phyloP scores from a whole-genome alignment of 2,113 vertebrate species.

The Uropsilus gracilis region DNA sequence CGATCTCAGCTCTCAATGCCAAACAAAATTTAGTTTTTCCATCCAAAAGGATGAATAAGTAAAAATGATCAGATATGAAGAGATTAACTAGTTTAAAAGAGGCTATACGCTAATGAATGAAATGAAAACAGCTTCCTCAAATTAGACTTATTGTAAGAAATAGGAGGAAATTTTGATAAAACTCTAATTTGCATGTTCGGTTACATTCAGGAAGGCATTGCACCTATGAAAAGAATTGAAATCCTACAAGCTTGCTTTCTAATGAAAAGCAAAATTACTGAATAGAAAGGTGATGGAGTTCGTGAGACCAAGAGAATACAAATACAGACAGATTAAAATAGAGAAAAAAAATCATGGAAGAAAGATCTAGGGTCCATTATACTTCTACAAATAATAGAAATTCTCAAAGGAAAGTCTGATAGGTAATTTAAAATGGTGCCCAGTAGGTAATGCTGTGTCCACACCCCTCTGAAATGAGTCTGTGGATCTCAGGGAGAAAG shows the following conservation, averaged over 20 bases:
- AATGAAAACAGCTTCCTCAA: not conserved
- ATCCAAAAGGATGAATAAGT: not conserved
- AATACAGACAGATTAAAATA: not conserved
- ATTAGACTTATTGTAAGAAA: constrained; percentile 3
- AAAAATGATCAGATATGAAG: not conserved
- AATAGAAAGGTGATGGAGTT: not conserved
- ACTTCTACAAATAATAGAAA: not conserved
- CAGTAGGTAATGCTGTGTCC: not conserved
- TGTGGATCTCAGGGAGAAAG: not conserved
- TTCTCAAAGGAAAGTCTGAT: not conserved
- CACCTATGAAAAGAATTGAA: not conserved
- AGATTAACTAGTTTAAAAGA: constrained; percentile 18
- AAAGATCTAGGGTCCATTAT: not conserved
- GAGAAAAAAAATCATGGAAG: not conserved
- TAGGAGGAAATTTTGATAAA: constrained; percentile 11
- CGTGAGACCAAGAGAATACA: not conserved
- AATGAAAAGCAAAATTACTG: constrained; percentile 4
- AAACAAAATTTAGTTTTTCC: not conserved
- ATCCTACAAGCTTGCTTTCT: not conserved
- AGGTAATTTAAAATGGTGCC: not conserved
- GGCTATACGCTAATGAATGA: not conserved
- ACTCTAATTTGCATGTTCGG: constrained; percentile 10
- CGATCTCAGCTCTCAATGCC: not conserved
- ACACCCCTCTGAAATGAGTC: not conserved
- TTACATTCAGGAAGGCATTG: not conserved